Percentiles rank a stretch among this genome's conserved stretches.
These are phyloP conservation scores for Tenualosa thibaudeaui DNA, from an alignment of 2,797 vertebrate species.

Conservation along the genomic window DNA sequence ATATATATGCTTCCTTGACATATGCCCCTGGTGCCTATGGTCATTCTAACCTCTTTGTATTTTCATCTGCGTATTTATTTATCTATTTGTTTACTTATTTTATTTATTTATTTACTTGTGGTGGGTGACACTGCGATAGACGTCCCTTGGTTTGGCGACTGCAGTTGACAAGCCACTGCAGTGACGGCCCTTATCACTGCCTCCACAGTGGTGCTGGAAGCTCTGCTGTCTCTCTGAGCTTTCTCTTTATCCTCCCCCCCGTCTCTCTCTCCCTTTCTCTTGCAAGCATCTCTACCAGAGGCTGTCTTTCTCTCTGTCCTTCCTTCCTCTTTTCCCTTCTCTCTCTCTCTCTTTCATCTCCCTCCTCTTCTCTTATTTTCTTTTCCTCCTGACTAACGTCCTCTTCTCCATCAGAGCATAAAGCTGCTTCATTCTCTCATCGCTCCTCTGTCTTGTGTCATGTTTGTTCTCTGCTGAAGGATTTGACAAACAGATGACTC, in stretches of 20 bases:
- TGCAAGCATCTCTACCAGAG: not conserved
- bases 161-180: conserved; percentile 65
- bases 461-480: conserved; percentile 20
- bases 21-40: not conserved
- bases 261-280: not conserved
- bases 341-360: conserved; percentile 10
- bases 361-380: conserved; percentile 12
- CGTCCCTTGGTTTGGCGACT: conserved; percentile 69
- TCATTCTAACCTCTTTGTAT: not conserved
- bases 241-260: too few relatives aligned
- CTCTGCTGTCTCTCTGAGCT: conserved; percentile 53
- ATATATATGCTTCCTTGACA: not conserved
- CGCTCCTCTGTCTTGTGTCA: not conserved
- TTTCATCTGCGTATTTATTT: not conserved
- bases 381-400: not conserved
- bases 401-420: not conserved
- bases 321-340: not conserved
- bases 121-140: conserved; percentile 41
- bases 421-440: not conserved
- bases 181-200: conserved; percentile 73
- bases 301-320: conserved; percentile 23
- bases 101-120: not conserved
- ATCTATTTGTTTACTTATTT: not conserved
- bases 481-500: conserved; percentile 18
- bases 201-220: conserved; percentile 70